A percentile compares a stretch with the other conserved stretches of the same genome.
Evolutionary conservation across 2,113 vertebrate species (phyloP).

Genomic region (Cottus gobio): DNA sequence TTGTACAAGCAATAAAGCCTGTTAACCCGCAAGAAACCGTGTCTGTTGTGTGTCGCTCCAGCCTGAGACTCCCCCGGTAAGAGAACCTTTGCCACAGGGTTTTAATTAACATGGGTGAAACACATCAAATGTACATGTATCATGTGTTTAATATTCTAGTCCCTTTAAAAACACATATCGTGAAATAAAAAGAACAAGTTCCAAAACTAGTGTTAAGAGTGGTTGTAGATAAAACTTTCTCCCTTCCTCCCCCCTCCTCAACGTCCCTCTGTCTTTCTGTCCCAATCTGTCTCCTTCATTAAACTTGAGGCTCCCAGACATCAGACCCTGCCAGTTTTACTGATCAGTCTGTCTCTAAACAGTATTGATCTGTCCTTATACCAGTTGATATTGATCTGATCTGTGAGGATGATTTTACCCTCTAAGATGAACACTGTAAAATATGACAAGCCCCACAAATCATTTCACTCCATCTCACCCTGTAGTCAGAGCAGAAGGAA

Average conservation of each 20-base stretch:
- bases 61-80: too few relatives aligned
- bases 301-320: slow-evolving; percentile 57
- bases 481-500: slow-evolving; percentile 17
- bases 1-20: too few relatives aligned
- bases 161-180: neutral
- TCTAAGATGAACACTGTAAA: slow-evolving; percentile 61
- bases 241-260: slow-evolving; percentile 2
- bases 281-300: slow-evolving; percentile 58
- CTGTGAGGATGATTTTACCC: slow-evolving; percentile 56
- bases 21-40: too few relatives aligned
- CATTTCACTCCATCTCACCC: slow-evolving; percentile 2
- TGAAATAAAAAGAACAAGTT: neutral
- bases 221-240: slow-evolving; percentile 18
- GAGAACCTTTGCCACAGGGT: too few relatives aligned
- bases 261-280: slow-evolving; percentile 17
- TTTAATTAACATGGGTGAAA: neutral
- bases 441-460: slow-evolving; percentile 51
- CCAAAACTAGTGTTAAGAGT: neutral
- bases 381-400: slow-evolving; percentile 63
- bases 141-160: neutral
- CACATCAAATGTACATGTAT: neutral
- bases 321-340: slow-evolving; percentile 51
- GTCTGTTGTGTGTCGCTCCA: too few relatives aligned
- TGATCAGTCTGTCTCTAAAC: slow-evolving; percentile 71
- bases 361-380: slow-evolving; percentile 55